Evolutionary conservation across 2,113 vertebrate species (phyloP).

Genomic region (Trinectes maculatus): DNA sequence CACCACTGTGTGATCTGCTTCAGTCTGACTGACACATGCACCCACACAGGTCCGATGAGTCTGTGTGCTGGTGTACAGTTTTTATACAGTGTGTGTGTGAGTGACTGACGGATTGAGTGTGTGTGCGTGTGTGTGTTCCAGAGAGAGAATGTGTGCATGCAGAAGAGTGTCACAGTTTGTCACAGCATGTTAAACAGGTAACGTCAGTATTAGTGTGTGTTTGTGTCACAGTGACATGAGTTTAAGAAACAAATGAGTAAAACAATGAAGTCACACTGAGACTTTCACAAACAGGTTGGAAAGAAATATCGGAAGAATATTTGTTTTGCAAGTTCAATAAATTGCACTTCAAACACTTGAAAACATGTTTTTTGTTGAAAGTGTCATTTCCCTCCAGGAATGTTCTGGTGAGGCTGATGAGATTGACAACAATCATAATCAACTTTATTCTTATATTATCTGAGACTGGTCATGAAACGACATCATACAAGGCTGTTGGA

Average conservation of each 20-base stretch:
- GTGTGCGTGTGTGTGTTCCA: slow-evolving; percentile 26
- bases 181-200: slow-evolving; percentile 21
- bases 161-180: slow-evolving; percentile 27
- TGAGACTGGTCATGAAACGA: too few relatives aligned
- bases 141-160: slow-evolving; percentile 58
- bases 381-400: neutral
- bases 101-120: slow-evolving; percentile 17
- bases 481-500: too few relatives aligned
- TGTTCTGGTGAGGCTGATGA: too few relatives aligned
- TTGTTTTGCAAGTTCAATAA: slow-evolving; percentile 64
- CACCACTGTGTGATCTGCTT: neutral
- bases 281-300: slow-evolving; percentile 32
- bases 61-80: slow-evolving; percentile 56
- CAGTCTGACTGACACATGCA: slow-evolving; percentile 15
- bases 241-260: neutral
- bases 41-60: neutral
- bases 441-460: too few relatives aligned
- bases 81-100: slow-evolving; percentile 52
- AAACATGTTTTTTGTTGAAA: neutral
- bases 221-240: slow-evolving; percentile 8
- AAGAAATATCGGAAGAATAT: slow-evolving; percentile 26
- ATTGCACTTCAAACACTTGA: slow-evolving; percentile 41
- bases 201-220: slow-evolving; percentile 40
- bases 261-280: neutral
- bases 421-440: too few relatives aligned